Conservation (phyloP, 2,113 vertebrate species). For the Platysternon megacephalum region DNA sequence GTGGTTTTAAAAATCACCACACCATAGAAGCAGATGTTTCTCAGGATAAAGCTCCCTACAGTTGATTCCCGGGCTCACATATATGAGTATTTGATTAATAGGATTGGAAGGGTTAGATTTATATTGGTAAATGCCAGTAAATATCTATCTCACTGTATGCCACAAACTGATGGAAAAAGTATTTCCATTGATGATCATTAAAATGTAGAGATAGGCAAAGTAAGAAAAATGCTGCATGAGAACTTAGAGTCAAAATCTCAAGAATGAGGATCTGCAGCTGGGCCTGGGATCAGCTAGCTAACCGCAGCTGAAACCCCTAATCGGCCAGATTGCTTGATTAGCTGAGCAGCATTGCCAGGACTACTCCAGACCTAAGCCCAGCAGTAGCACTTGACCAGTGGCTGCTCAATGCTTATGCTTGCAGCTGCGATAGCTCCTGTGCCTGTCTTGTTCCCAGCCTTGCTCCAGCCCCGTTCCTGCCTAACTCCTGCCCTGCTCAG, state of each 20-base stretch:
- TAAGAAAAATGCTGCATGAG: background rate
- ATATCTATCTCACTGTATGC: background rate
- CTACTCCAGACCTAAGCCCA: background rate
- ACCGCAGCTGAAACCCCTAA: background rate
- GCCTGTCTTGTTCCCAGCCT: background rate
- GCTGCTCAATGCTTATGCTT: background rate
- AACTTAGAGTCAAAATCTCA: background rate
- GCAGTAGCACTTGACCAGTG: background rate
- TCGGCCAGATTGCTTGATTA: background rate
- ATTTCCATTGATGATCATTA: background rate
- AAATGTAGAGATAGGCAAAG: background rate
- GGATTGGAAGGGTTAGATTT: background rate
- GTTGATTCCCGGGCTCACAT: background rate
- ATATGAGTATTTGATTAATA: background rate
- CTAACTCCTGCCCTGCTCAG: background rate
- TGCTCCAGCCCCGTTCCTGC: background rate
- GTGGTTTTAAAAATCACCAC: background rate
- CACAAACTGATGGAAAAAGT: background rate
- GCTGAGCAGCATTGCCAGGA: background rate
- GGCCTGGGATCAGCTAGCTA: background rate
- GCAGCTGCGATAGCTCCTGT: background rate
- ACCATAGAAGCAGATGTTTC: background rate
- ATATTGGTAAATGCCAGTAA: background rate
- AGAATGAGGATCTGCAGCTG: background rate
- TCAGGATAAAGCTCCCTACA: background rate